Base-by-base conservation (phyloP, 2,888 invertebrate genomes). In the Rhopalosiphum nymphaeae region DNA sequence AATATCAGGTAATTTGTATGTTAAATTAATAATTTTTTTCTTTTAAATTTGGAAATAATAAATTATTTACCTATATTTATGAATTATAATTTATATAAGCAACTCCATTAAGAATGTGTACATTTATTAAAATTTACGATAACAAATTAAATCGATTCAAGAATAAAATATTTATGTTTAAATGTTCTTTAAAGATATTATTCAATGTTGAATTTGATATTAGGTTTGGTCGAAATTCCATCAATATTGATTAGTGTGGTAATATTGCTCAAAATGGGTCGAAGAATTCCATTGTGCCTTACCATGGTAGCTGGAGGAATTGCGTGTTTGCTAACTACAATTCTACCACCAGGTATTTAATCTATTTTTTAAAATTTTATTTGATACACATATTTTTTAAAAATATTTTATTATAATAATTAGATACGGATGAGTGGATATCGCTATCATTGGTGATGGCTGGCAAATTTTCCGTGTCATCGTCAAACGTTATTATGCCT, bases 401-500 rank as follows among this genome's bases (percentile, higher is more conserved):
- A 90, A 21, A 87, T 91, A 61, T 46, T 13, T 25, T 21, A 78
- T 91, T 26, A 49, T 91, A 3, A 10, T 84, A 85, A 61, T 29
- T 42, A 95, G 95, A 91, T 49, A 94, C 94, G 84, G 53, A 86
- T 42, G 94, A 94, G 89, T 97, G 97, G 97, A 95, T 97, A 89
- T 97, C 97, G 96, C 97, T 98, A 86, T 96, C 97, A n/a, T 97
- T 98, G 95, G 96, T 98, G 88, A 98, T 98, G 97, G 96, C 97
- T 94, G 98, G 98, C 95, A 98, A 98, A 96, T 98, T 98, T 95
- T 97, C 97, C 53, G 97, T 98, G 92, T 97, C 98, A 85, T 97
- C 97, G 0, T 97, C 97, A 44, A 98, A 98, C 95, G 98, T 97
- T 95, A 97, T 98, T 95, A 96, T 98, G 96, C 98, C 98, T 0